These are phyloP conservation scores for Saccopteryx bilineata DNA, from an alignment of 2,113 vertebrate species.

Conservation along the genomic window DNA sequence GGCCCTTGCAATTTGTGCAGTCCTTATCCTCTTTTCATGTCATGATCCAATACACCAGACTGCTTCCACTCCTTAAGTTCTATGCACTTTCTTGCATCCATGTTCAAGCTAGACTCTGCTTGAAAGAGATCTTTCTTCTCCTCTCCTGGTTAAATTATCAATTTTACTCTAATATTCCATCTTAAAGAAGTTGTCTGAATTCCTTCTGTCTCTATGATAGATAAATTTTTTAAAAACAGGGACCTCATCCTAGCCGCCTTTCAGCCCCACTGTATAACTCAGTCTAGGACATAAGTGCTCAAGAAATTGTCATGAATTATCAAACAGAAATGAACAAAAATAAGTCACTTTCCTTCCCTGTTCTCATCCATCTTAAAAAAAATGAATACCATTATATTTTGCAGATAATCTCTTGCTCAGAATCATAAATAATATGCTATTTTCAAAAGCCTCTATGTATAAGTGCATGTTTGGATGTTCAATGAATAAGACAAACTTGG, in stretches of 20 bases:
- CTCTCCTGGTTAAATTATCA: background rate
- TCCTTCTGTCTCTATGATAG: background rate
- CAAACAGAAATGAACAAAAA: background rate
- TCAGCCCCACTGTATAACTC: background rate
- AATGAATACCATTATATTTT: background rate
- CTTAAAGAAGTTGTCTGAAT: background rate
- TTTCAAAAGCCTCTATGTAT: background rate
- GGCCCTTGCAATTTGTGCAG: too few relatives aligned
- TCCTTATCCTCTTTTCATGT: background rate
- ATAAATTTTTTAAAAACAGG: background rate
- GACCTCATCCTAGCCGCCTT: background rate
- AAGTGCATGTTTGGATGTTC: background rate
- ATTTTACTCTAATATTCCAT: background rate
- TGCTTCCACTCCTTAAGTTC: background rate
- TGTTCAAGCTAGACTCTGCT: background rate
- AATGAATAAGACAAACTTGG: background rate
- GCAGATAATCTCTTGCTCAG: background rate
- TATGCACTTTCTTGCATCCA: background rate
- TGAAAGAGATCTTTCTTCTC: background rate
- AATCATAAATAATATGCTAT: background rate
- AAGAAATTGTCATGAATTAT: background rate
- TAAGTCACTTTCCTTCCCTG: background rate
- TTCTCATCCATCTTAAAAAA: background rate
- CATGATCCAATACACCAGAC: background rate
- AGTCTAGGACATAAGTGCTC: background rate